Base-by-base conservation (phyloP, 2,888 invertebrate genomes). In the Megalurothrips usitatus region DNA sequence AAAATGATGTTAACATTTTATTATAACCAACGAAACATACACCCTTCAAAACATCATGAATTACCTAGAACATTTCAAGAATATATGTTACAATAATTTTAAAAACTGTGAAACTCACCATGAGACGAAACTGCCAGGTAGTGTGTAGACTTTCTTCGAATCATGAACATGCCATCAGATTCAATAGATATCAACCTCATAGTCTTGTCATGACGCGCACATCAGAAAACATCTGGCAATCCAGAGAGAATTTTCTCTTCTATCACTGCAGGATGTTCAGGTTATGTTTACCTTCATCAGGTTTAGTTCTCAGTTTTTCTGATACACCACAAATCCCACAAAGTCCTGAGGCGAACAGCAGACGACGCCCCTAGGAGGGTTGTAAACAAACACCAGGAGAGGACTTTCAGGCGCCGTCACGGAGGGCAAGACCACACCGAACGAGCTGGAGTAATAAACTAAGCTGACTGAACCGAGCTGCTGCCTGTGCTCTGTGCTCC, bases 241-340 rank as follows among this genome's bases (percentile, higher is more conserved):
- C 52, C 52, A 17, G 52, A 49, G 52, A 52, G 19, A 52, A 52
- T 17, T 3, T 8, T 10, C 10, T 52, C 3, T 52, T 12, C 52
- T 52, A 1, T 9, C 52, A 2, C 14, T 52, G 52, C 52, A 52
- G 10, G 58, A 58, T n/a, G 23, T 23, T 75, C 23, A 75, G 68
- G 68, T 75, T 75, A 75, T 75, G 68, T 75, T 75, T 75, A 75
- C 68, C 26, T 26, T 23, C 68, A 26, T 26, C 68, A 26, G n/a
- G 58, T 14, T 10, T 6, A 58, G 58, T 6, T 14, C n/a, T 4
- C n/a, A 17, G 17, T 19, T 19, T n/a, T 58, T 58, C 17, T n/a
- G 17, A 17, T 6, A n/a, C 58, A 58, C 17, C 58, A 58, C 58
- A 58, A 19, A 10, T 17, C 17, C n/a, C n/a, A 19, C 58, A 58